Base-by-base conservation (phyloP, 2,888 invertebrate species). In the Acrobasis repandana region DNA sequence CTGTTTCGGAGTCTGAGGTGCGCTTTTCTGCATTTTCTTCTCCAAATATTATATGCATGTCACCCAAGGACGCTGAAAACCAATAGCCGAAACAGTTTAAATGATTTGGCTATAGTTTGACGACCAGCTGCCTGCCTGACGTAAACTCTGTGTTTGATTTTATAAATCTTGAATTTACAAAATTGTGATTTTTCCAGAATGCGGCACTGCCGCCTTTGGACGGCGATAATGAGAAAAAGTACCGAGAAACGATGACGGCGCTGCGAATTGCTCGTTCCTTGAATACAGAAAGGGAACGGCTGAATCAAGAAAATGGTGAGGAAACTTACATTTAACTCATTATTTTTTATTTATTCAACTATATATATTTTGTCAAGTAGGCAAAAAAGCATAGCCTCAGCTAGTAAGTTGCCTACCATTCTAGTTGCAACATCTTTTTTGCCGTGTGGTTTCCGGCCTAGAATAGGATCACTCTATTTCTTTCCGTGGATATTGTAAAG, bases 181-280 rank as follows among this genome's bases (percentile, higher is more conserved):
- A 52, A 43, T 28, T 48, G 43, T 56, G 11, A 49, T 43, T 33
- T 52, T 66, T 69, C 11, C 49, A 90, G 89, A 76, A 76, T 14
- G 77, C 82, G 0, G 77, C 78, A 0, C 69, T 85, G 64, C 86
- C 88, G 1, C 74, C 70, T 4, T 71, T 88, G 62, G 84, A 87
- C 54, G 85, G 76, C 1, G 85, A 87, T 65, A 83, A 83, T 69
- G 83, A 88, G 38, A 70, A 80, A 66, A 83, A 81, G 70, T 80
- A 77, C 68, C 75, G 78, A 0, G 82, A 86, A 62, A 77, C 84
- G 5, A 76, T 82, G 75, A 64, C 67, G 1, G 80, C 77, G 11
- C 64, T 88, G 38, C 74, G 70, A 57, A 74, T 73, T 20, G 74
- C 77, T 14, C 84, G 86, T 46, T 74, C 81, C 28, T 69, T 85